Conservation (phyloP, 1,140 invertebrate genomes). For the Bombus turneri region DNA sequence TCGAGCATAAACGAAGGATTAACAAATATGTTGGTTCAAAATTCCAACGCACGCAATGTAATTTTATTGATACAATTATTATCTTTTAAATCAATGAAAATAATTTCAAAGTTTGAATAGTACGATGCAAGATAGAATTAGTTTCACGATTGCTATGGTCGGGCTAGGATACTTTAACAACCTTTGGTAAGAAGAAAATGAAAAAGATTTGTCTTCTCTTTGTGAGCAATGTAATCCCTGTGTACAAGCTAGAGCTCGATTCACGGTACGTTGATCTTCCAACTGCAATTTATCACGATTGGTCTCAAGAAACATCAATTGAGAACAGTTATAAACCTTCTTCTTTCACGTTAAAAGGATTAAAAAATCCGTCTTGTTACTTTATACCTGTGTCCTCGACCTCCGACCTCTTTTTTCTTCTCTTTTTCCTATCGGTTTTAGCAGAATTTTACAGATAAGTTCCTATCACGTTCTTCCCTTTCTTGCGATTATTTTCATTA, state of each 20-base stretch:
- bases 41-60: background rate
- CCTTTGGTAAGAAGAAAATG: background rate
- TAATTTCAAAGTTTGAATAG: background rate
- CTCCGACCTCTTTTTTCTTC: background rate
- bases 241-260: slow-evolving; percentile 14
- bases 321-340: slow-evolving; percentile 15
- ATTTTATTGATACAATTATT: background rate
- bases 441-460: background rate
- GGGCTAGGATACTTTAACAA: too few species aligned
- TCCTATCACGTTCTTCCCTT: background rate
- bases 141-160: background rate
- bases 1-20: background rate
- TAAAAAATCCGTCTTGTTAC: slow-evolving; percentile 11
- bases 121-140: background rate
- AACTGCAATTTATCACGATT: slow-evolving; percentile 22
- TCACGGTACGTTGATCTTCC: slow-evolving; percentile 16
- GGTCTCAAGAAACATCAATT: slow-evolving; percentile 28
- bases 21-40: background rate
- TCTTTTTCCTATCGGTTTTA: background rate
- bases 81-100: background rate
- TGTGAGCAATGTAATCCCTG: slow-evolving; percentile 18
- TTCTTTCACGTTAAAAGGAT: slow-evolving; percentile 20
- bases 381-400: background rate
- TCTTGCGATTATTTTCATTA: background rate
- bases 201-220: slow-evolving; percentile 35